Percentiles rank a stretch among this genome's conserved stretches.
These are phyloP conservation scores for Tetramorium simillimum DNA, from an alignment of 1,140 invertebrate genomes.

Conservation along the genomic window DNA sequence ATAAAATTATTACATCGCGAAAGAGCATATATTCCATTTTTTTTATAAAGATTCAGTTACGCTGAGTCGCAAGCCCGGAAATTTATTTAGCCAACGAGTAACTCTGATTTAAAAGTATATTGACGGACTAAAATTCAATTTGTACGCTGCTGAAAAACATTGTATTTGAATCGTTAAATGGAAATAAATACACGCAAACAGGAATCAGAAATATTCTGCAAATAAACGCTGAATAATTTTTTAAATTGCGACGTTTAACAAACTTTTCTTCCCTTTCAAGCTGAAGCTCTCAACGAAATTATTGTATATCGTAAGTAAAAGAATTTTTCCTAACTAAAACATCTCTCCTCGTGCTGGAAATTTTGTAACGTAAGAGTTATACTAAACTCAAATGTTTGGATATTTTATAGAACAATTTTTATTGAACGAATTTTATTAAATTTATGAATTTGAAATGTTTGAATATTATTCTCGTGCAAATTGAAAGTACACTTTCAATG, in stretches of 20 bases:
- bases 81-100: constrained; percentile 22
- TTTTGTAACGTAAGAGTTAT: not conserved
- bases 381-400: not conserved
- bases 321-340: not conserved
- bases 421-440: not conserved
- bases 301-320: not conserved
- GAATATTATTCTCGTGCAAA: constrained; percentile 20
- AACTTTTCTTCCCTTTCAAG: not conserved
- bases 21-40: not conserved
- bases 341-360: not conserved
- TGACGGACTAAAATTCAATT: constrained; percentile 27
- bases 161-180: constrained; percentile 19
- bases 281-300: not conserved
- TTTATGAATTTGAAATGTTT: not conserved
- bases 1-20: not conserved
- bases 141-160: constrained; percentile 10
- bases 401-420: not conserved
- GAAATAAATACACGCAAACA: not conserved
- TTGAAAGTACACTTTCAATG: constrained; percentile 17
- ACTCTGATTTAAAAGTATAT: constrained; percentile 23
- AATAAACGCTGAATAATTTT: constrained; percentile 1
- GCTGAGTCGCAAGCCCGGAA: not conserved
- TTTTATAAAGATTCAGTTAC: constrained; percentile 2
- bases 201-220: not conserved
- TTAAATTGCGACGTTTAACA: not conserved